Evolutionary conservation across 2,113 vertebrate species (phyloP), one percentile per base, ranked within the genome.

Genomic region (Gavia stellata): DNA sequence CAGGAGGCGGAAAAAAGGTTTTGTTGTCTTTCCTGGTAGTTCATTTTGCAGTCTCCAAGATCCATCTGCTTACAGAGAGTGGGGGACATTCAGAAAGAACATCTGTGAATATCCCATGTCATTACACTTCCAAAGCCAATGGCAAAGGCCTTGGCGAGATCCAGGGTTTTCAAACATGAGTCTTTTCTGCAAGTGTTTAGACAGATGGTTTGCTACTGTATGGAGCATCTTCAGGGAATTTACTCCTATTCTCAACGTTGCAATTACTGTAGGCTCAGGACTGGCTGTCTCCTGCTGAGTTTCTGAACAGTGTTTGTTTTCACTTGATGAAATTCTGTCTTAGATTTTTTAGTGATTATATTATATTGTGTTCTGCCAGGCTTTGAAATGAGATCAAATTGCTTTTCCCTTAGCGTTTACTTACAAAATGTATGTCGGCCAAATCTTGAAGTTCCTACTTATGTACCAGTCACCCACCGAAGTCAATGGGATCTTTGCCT

Each of bases 131-230:
- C 93, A 95, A 97, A 96, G 92, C 68, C 94, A 93, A 96, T 93
- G 93, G 94, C 93, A 96, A 91, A 96, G 93, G 59, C 95, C 86
- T 96, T 97, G 86, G 94, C 53, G 0, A 92, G 86, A 78, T 81
- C 29, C 65, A 77, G 55, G 56, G 28, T 93, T 97, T 96, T 95
- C 97, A 96, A 95, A 92, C 96, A 47, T 66, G 56, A 95, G 33
- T 58, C 86, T 96, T 94, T 95, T 94, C 85, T 81, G 92, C 52
- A 87, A 97, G 90, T 97, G 93, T 97, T 97, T 97, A 78, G 93
- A 97, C 97, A 97, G 97, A 97, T 97, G 97, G 90, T 94, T 96
- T 95, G 97, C 97, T 97, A 97, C 97, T 96, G 97, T 96, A 95
- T 79, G 58, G 90, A 95, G 80, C 95, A 88, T 97, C 94, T 96